Evolutionary conservation across 2,888 invertebrate species (phyloP), one percentile per base, ranked within the genome.

Genomic region (Cylindroiulus punctatus): DNA sequence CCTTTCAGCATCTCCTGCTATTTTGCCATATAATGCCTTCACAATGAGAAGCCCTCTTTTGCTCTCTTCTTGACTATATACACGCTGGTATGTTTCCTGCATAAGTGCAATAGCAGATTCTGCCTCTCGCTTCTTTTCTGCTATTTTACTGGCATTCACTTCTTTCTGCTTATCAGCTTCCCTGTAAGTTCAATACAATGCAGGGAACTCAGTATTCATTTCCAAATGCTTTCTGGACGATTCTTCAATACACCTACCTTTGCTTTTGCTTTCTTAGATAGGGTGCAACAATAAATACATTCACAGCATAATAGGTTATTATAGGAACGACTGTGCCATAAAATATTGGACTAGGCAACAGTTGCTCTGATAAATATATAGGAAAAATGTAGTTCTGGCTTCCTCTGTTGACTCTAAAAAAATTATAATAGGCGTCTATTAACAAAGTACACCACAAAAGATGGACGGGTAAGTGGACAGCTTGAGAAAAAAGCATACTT

Each of bases 281-380:
- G 0, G 92, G 92, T 85, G 90, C 89, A n/a, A 92, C 89, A 30
- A 92, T 88, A 26, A 91, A 76, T 36, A 89, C 90, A 88, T 91
- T 91, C 44, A 91, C 88, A 19, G 89, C 89, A 87, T 90, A 90
- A 88, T 90, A 92, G 1, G 89, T 86, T 7, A 97, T 92, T 19
- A 97, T 88, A 0, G 98, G 98, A n/a, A 96, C 93, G 0, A 97
- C 92, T 0, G 98, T 96, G 17, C 97, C 98, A 90, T 98, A 98
- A 91, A 98, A 96, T 76, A 98, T 93, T 0, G 98, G 96, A 30
- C 96, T 95, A 0, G 97, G 96, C 89, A 96, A 93, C 30, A 98
- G 93, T 90, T 97, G 96, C 90, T 98, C 97, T 89, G 97, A 96
- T 32, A 98, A 91, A 89, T 96, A 95, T 88, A 98, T 96, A 0